Conservation (phyloP, 1,140 invertebrate species). For the Gyrodactylus bullatarudis region DNA sequence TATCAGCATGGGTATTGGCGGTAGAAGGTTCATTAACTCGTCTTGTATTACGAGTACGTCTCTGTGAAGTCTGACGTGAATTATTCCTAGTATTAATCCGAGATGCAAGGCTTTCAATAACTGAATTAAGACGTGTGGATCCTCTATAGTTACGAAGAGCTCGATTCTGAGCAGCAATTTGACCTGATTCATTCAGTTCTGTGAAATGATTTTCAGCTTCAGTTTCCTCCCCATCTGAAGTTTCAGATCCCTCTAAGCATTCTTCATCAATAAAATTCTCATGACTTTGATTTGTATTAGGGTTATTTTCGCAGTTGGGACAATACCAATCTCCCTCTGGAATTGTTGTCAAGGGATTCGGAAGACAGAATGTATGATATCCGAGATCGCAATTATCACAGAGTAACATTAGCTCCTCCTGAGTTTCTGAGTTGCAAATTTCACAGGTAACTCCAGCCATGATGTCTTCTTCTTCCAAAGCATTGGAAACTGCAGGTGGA, state of each 20-base stretch:
- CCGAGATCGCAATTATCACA: constrained; percentile 98
- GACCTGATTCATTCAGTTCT: not conserved
- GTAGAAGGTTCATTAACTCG: not conserved
- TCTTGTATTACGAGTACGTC: not conserved
- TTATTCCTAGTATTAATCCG: not conserved
- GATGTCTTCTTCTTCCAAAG: constrained; percentile 29
- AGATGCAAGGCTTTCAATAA: not conserved
- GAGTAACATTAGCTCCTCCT: constrained; percentile 59
- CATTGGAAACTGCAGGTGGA: not conserved
- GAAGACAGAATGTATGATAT: constrained; percentile 90
- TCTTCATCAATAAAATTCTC: not conserved
- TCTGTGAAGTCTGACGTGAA: too few species aligned
- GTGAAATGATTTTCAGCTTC: not conserved
- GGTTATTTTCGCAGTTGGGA: constrained; percentile 28
- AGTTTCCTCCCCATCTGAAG: not conserved
- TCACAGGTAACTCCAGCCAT: constrained; percentile 80
- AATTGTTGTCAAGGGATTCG: constrained; percentile 56
- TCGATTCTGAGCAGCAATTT: not conserved
- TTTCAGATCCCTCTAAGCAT: not conserved
- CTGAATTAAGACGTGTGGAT: not conserved
- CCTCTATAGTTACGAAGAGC: not conserved
- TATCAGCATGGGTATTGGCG: not conserved
- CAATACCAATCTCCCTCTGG: constrained; percentile 55
- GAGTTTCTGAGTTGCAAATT: constrained; percentile 28
- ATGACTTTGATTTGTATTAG: too few species aligned